These are phyloP conservation scores for Calonectris borealis DNA, from an alignment of 2,113 vertebrate genomes.

Conservation along the genomic window DNA sequence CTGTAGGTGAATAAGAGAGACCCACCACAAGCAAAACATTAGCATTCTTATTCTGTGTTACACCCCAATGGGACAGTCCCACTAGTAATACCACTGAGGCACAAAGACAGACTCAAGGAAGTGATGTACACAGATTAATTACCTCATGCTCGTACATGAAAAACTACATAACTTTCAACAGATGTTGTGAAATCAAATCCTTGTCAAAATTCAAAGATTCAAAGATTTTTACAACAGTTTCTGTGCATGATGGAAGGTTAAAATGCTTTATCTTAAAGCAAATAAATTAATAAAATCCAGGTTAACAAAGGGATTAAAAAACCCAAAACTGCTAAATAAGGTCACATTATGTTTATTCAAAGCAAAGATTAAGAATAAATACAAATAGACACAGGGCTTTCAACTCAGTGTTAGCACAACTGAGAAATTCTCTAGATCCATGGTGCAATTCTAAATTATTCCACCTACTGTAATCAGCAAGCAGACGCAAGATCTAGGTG, in stretches of 20 bases:
- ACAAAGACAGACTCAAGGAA: slow-evolving; percentile 24
- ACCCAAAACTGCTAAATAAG: neutral
- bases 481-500: neutral
- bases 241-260: slow-evolving; percentile 8
- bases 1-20: slow-evolving; percentile 68
- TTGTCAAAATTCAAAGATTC: slow-evolving; percentile 52
- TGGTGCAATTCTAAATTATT: neutral
- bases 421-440: neutral
- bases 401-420: neutral
- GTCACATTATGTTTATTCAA: neutral
- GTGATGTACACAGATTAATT: slow-evolving; percentile 57
- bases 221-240: neutral
- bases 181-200: slow-evolving; percentile 61
- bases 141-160: slow-evolving; percentile 23
- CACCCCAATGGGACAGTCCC: slow-evolving; percentile 7
- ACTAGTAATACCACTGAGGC: slow-evolving; percentile 19
- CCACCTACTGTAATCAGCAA: neutral
- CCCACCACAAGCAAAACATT: slow-evolving; percentile 60
- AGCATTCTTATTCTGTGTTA: neutral
- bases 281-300: neutral
- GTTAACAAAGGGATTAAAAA: neutral
- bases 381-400: neutral
- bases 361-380: slow-evolving; percentile 1
- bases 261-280: neutral
- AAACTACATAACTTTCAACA: slow-evolving; percentile 63